Base-by-base conservation (phyloP, 2,888 invertebrate genomes). In the Spilarctia lutea region DNA sequence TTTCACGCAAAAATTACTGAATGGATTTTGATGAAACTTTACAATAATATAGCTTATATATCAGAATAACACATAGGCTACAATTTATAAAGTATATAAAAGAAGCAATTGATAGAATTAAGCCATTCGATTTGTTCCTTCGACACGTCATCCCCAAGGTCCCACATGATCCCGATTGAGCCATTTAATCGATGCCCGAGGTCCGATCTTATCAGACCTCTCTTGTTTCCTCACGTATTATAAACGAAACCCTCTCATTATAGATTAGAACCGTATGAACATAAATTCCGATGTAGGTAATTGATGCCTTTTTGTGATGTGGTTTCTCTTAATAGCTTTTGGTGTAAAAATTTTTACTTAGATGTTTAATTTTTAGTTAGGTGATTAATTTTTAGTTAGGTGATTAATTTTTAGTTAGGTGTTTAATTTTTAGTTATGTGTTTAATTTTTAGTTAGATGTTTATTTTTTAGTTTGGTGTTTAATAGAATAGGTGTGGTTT, bases 171-270 rank as follows among this genome's bases (percentile, higher is more conserved):
- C 79, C 77, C 88, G 91, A 94, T 94, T 94, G 90, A 94, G 94
- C 93, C 93, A 94, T 94, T 93, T 91, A 91, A 91, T 89, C 93
- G 88, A 81, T 79, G 90, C 91, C 91, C 87, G 89, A 82, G 91
- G 91, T 85, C 83, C 85, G 91, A 90, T 91, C 83, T 81, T 94
- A 93, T 94, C 94, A 90, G 83, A 80, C 81, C 86, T 87, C 88
- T 91, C 87, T 91, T 90, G 86, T 90, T 82, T 65, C 76, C 81
- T 86, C 89, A 89, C 80, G 85, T 90, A 89, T 91, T 92, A 91
- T 88, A 87, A 88, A 87, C 87, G 74, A 86, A 93, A 90, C 94
- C 39, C 94, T 76, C 88, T 93, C 88, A 94, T 94, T 94, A 94
- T 86, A 90, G 90, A 94, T 94, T 94, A 92, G 93, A 90, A 86